Base-by-base conservation (phyloP, 2,797 vertebrate species). In the Salmo trutta region DNA sequence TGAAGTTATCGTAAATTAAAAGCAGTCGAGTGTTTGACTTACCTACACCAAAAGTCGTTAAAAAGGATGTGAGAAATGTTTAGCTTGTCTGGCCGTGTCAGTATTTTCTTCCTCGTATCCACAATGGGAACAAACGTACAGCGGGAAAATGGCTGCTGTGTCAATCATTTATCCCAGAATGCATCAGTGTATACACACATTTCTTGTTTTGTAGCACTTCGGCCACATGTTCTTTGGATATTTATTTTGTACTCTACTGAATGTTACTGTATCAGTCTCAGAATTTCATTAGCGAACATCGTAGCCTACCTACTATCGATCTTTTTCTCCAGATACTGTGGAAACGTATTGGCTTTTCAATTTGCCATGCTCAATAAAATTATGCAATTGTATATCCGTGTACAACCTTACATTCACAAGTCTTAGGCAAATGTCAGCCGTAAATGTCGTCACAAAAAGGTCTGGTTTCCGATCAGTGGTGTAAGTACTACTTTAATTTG, bases 81-180 rank as follows among this genome's bases (percentile, higher is more conserved):
- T 87, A 69, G 91, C 89, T 91, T 79, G 84, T 86, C 84, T 92
- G 59, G 90, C 75, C 74, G 81, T 74, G 65, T 78, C 81, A 66
- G 78, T 89, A 93, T 94, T 93, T 93, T 87, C 89, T 90, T 90
- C 77, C 87, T 93, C 89, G 85, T 89, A 87, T 90, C 92, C 89
- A 93, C 93, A 94, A 94, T 91, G 89, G 89, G 88, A 91, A 88
- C 85, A 84, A 74, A 85, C 89, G 93, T 91, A 90, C 92, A 92
- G 89, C 92, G 91, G 92, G 91, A 93, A 94, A 92, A 94, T 94
- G 93, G 93, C 93, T 86, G 93, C 90, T 84, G 87, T 86, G 85
- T 91, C 92, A 93, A 91, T 91, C 91, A 91, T 81, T 24, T 80
- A 86, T 82, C 91, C 92, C 92, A 91, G 79, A 91, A 92, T 92